These are phyloP conservation scores for Ophiodon elongatus DNA, from an alignment of 2,113 vertebrate species.

Conservation along the genomic window DNA sequence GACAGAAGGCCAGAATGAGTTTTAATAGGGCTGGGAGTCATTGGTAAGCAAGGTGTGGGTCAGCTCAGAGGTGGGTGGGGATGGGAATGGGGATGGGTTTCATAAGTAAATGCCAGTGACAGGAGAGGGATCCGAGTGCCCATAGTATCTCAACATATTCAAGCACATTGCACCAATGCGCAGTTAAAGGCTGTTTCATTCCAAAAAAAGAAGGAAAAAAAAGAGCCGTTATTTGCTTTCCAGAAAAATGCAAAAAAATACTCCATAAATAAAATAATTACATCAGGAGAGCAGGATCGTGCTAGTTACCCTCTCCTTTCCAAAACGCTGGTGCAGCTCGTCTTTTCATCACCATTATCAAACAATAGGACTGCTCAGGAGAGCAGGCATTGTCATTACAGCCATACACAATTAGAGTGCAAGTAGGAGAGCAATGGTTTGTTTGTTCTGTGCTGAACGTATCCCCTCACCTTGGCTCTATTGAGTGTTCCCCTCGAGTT, in stretches of 20 bases:
- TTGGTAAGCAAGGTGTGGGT: slow-evolving; percentile 73
- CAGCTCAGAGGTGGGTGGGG: slow-evolving; percentile 74
- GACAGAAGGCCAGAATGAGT: slow-evolving; percentile 43
- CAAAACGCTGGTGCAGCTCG: slow-evolving; percentile 73
- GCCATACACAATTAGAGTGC: slow-evolving; percentile 85
- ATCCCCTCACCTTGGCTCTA: slow-evolving; percentile 76
- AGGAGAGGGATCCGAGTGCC: slow-evolving; percentile 82
- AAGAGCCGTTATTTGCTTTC: slow-evolving; percentile 53
- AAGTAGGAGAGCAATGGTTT: slow-evolving; percentile 84
- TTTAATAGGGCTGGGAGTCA: slow-evolving; percentile 57
- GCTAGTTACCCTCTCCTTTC: slow-evolving; percentile 72
- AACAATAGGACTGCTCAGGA: slow-evolving; percentile 81
- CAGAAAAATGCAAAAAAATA: slow-evolving; percentile 58
- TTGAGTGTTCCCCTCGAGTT: slow-evolving; percentile 53
- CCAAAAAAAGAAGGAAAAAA: slow-evolving; percentile 42
- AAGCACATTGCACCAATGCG: slow-evolving; percentile 80
- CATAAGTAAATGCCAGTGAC: slow-evolving; percentile 89
- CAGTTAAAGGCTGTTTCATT: slow-evolving; percentile 74
- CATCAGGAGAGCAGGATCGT: slow-evolving; percentile 71
- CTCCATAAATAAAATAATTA: slow-evolving; percentile 67
- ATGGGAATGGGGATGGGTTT: slow-evolving; percentile 78
- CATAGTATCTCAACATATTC: slow-evolving; percentile 73
- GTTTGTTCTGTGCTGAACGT: slow-evolving; percentile 87
- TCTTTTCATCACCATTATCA: slow-evolving; percentile 80
- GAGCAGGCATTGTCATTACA: slow-evolving; percentile 82